Conservation (phyloP, 1,140 invertebrate species). For the Harpegnathos saltator region DNA sequence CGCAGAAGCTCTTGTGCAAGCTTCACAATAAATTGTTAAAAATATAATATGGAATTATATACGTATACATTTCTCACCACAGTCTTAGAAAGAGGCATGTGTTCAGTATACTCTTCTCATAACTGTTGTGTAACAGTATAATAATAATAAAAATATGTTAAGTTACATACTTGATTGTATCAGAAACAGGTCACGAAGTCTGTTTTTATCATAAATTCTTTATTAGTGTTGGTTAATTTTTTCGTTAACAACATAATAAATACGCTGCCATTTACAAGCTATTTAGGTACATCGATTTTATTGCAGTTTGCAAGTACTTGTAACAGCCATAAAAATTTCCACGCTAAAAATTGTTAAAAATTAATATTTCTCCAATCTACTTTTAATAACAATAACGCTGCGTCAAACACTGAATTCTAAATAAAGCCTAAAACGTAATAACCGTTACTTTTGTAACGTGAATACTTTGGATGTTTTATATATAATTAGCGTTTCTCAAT, state of each 20-base stretch:
- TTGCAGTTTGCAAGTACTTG: constrained; percentile 65
- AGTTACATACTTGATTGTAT: constrained; percentile 13
- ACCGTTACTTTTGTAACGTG: not conserved
- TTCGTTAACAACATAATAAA: constrained; percentile 61
- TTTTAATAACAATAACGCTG: constrained; percentile 32
- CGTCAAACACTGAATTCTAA: constrained; percentile 44
- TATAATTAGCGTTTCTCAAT: constrained; percentile 41
- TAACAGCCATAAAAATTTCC: constrained; percentile 64
- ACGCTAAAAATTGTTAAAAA: constrained; percentile 55
- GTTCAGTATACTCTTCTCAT: constrained; percentile 34
- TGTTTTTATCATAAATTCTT: constrained; percentile 48
- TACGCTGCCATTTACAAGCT: constrained; percentile 56
- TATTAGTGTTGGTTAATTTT: constrained; percentile 66
- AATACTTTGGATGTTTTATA: constrained; percentile 53
- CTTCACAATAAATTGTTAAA: constrained; percentile 88
- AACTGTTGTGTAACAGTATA: constrained; percentile 52
- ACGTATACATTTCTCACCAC: constrained; percentile 31
- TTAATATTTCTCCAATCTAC: constrained; percentile 36
- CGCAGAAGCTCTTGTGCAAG: constrained; percentile 96
- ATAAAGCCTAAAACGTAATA: constrained; percentile 14
- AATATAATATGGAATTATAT: constrained; percentile 46
- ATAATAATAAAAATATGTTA: constrained; percentile 65
- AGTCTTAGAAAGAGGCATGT: constrained; percentile 50
- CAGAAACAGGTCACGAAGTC: not conserved
- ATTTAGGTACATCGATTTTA: constrained; percentile 71